These are phyloP conservation scores for Oophaga sylvatica DNA, from an alignment of 2,797 vertebrate species.

Conservation along the genomic window DNA sequence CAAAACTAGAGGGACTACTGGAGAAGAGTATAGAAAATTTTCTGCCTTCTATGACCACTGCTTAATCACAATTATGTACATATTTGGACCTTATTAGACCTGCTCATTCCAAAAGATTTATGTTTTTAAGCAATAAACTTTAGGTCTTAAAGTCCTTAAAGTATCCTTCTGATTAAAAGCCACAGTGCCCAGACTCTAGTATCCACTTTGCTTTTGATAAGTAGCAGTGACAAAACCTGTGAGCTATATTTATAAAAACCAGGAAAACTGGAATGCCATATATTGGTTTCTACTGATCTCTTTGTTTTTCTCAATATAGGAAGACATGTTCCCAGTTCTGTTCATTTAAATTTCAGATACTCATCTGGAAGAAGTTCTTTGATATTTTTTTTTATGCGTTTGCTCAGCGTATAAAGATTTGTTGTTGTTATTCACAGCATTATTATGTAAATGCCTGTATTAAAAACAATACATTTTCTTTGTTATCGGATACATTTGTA, in stretches of 20 bases:
- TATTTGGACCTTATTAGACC: background rate
- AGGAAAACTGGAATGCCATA: background rate
- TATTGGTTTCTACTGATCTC: conserved; percentile 4
- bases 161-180: background rate
- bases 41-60: background rate
- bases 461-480: conserved; percentile 6
- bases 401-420: background rate
- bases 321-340: background rate
- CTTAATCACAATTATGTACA: background rate
- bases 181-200: background rate
- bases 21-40: background rate
- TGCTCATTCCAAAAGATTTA: background rate
- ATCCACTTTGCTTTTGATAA: conserved; percentile 6
- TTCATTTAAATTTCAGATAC: conserved; percentile 33
- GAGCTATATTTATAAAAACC: conserved; percentile 15
- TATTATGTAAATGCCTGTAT: conserved; percentile 31
- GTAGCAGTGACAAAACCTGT: background rate
- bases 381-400: conserved; percentile 16
- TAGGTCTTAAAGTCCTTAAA: background rate
- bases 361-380: conserved; percentile 13
- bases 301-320: background rate
- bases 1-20: too few species aligned
- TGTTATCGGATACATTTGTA: conserved; percentile 21
- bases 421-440: conserved; percentile 10
- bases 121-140: background rate